These are phyloP conservation scores for Sander vitreus DNA, from an alignment of 2,113 vertebrate genomes.

Conservation along the genomic window DNA sequence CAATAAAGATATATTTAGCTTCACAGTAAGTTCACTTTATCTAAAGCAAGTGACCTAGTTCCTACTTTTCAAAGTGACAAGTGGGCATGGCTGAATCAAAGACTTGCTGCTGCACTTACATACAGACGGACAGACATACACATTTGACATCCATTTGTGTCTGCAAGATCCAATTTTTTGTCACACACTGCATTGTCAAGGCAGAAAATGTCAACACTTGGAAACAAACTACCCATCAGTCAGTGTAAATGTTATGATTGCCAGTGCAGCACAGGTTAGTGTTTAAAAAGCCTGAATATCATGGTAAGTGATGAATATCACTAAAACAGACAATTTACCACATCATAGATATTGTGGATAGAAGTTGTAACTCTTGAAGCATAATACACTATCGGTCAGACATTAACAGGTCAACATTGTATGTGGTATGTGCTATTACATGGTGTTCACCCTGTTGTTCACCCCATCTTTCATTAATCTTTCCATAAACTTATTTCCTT, in stretches of 20 bases:
- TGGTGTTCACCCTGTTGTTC: constrained; percentile 19
- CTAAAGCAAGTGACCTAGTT: not conserved
- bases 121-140: not conserved
- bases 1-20: not conserved
- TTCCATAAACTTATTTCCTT: constrained; percentile 64
- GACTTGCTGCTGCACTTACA: not conserved
- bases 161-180: not conserved
- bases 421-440: not conserved
- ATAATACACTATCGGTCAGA: not conserved
- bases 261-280: not conserved
- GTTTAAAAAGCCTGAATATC: not conserved
- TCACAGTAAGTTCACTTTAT: not conserved
- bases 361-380: not conserved
- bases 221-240: not conserved
- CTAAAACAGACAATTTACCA: not conserved
- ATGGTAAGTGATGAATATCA: not conserved
- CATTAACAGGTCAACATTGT: not conserved
- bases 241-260: not conserved
- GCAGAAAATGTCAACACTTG: not conserved
- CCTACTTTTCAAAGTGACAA: not conserved
- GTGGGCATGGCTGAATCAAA: not conserved
- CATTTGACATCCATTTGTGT: not conserved
- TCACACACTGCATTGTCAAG: not conserved
- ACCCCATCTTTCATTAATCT: constrained; percentile 41
- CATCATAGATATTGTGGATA: not conserved